A percentile compares a stretch with the other conserved stretches of the same genome.
These are phyloP conservation scores for Myiotriccus ornatus DNA, from an alignment of 2,797 vertebrate species.

Conservation along the genomic window DNA sequence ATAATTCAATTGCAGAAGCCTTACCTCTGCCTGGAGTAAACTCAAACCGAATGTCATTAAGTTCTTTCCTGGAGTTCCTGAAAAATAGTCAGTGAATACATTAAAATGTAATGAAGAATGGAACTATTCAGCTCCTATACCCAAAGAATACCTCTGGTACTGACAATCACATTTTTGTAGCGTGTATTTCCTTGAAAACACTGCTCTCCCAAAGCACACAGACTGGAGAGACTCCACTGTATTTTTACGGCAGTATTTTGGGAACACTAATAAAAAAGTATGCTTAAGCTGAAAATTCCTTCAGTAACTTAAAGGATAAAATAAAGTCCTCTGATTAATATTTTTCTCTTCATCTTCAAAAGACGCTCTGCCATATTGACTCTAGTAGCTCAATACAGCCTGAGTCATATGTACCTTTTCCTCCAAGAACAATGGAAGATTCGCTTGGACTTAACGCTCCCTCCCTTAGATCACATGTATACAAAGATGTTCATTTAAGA, in stretches of 20 bases:
- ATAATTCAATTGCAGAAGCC: slow-evolving; percentile 69
- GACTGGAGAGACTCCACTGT: not conserved
- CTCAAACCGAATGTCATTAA: slow-evolving; percentile 98
- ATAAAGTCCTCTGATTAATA: not conserved
- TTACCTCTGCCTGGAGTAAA: slow-evolving; percentile 97
- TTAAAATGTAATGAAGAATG: slow-evolving; percentile 68
- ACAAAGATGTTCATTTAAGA: not conserved
- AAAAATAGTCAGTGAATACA: slow-evolving; percentile 69
- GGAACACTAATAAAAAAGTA: not conserved
- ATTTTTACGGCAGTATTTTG: not conserved
- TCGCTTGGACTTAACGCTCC: not conserved
- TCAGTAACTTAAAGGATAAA: not conserved
- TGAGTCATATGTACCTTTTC: rapidly evolving
- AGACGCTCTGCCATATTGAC: not conserved
- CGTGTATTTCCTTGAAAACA: not conserved
- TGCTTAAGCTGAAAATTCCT: not conserved
- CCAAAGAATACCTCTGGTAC: not conserved
- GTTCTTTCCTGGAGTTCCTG: slow-evolving; percentile 96
- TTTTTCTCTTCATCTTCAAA: not conserved
- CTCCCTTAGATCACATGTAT: not conserved
- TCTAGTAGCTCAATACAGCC: not conserved
- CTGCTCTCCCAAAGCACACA: not conserved
- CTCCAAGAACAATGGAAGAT: not conserved
- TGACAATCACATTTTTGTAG: not conserved
- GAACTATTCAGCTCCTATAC: not conserved